Evolutionary conservation across 2,888 invertebrate species (phyloP).

Genomic region (Chymomyza procnemis): DNA sequence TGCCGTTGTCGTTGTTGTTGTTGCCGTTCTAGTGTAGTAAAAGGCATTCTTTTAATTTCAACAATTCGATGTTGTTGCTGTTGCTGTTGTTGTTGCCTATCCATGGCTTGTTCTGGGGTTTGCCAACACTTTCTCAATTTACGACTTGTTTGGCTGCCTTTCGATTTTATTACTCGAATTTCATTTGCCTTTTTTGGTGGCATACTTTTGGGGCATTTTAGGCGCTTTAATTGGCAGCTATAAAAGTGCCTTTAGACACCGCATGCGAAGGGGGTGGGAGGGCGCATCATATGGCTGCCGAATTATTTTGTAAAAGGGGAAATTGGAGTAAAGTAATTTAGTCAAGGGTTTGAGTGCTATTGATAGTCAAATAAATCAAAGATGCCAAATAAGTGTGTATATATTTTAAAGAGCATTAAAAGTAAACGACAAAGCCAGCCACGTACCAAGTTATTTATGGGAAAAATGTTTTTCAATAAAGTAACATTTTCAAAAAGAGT

Average conservation of each 20-base stretch:
- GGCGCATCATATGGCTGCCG: constrained; percentile 24
- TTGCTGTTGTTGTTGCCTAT: not conserved
- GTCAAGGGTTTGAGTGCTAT: constrained; percentile 17
- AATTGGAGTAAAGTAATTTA: constrained; percentile 31
- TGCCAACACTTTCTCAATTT: constrained; percentile 4
- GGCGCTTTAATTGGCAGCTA: constrained; percentile 47
- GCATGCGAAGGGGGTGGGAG: too few species aligned
- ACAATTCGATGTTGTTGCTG: not conserved
- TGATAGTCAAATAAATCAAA: constrained; percentile 11
- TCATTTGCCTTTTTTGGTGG: not conserved
- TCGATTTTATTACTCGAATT: constrained; percentile 15
- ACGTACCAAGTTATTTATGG: not conserved
- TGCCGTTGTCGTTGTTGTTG: constrained; percentile 11
- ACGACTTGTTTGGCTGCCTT: constrained; percentile 10
- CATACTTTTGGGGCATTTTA: constrained; percentile 16
- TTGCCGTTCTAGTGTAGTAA: constrained; percentile 2
- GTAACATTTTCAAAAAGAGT: too few species aligned
- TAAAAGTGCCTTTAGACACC: constrained; percentile 16
- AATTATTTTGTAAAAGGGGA: not conserved
- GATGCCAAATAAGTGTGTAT: not conserved
- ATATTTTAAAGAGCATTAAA: not conserved
- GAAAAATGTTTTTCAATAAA: too few species aligned
- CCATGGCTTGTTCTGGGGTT: not conserved
- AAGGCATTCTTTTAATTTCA: constrained; percentile 29
- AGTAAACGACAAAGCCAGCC: not conserved